A percentile compares a stretch with the other conserved stretches of the same genome.
phyloP scores from a whole-genome alignment of 2,797 vertebrate species.

The Halcyon chelicuti region DNA sequence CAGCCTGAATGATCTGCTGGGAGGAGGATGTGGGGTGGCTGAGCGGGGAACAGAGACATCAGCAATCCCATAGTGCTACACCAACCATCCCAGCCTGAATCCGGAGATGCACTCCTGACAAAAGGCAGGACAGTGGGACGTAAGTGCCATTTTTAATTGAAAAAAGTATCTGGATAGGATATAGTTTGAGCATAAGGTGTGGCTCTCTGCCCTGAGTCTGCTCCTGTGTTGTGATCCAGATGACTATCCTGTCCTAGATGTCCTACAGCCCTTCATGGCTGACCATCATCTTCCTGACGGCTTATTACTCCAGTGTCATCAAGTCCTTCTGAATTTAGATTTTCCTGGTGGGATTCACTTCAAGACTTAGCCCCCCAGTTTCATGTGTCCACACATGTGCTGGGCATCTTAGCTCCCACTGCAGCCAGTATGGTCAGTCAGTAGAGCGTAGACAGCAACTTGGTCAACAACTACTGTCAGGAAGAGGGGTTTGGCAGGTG shows the following conservation, averaged over 20 bases:
- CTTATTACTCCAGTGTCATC: not conserved
- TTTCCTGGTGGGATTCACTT: not conserved
- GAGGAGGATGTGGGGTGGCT: not conserved
- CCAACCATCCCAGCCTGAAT: not conserved
- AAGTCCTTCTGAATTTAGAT: not conserved
- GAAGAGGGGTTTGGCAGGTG: not conserved
- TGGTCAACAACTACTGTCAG: too few relatives aligned
- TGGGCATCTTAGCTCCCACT: not conserved
- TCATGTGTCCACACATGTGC: not conserved
- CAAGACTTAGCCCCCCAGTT: not conserved
- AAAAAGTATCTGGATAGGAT: not conserved
- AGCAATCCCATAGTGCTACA: not conserved
- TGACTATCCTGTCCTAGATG: not conserved
- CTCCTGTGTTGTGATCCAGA: not conserved
- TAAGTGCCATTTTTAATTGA: not conserved
- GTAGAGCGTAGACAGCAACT: too few relatives aligned
- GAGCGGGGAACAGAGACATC: rapidly evolving
- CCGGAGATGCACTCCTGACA: not conserved
- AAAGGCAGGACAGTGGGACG: not conserved
- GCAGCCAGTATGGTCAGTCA: not conserved
- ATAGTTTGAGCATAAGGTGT: not conserved
- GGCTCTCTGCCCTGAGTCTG: not conserved
- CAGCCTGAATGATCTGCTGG: not conserved
- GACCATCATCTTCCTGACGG: not conserved
- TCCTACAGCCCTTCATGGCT: not conserved